These are phyloP conservation scores for Alces alces DNA, from an alignment of 2,113 vertebrate species.

Conservation along the genomic window DNA sequence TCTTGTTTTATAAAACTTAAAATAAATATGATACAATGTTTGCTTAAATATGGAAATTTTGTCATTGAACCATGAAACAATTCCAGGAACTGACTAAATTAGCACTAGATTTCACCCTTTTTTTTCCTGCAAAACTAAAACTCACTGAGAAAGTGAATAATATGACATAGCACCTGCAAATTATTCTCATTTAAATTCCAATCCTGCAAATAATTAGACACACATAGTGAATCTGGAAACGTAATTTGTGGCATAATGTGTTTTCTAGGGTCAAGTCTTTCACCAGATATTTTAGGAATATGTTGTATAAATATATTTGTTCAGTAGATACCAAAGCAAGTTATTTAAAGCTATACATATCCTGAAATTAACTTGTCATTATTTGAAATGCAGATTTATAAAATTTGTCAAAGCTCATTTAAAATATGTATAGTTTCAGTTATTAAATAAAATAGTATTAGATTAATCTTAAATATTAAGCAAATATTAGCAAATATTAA, in stretches of 20 bases:
- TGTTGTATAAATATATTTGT: not conserved
- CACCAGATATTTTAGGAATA: not conserved
- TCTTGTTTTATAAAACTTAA: not conserved
- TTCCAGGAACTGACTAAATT: not conserved
- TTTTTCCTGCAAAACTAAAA: not conserved
- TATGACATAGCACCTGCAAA: not conserved
- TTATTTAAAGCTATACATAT: not conserved
- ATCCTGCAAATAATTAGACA: not conserved
- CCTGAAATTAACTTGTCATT: not conserved
- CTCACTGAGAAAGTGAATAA: not conserved
- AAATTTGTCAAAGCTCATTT: not conserved
- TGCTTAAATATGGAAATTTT: not conserved
- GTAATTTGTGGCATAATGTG: not conserved
- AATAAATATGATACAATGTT: not conserved
- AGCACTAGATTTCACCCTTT: not conserved
- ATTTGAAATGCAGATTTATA: not conserved
- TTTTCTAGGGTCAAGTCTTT: not conserved
- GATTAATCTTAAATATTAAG: not conserved
- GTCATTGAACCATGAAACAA: not conserved
- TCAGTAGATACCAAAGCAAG: not conserved
- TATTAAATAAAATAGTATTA: not conserved
- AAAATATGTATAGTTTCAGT: not conserved
- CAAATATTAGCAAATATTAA: not conserved
- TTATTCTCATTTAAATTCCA: not conserved
- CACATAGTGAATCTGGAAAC: not conserved